phyloP scores from a whole-genome alignment of 1,140 invertebrate genomes.

The Cydia pomonella region DNA sequence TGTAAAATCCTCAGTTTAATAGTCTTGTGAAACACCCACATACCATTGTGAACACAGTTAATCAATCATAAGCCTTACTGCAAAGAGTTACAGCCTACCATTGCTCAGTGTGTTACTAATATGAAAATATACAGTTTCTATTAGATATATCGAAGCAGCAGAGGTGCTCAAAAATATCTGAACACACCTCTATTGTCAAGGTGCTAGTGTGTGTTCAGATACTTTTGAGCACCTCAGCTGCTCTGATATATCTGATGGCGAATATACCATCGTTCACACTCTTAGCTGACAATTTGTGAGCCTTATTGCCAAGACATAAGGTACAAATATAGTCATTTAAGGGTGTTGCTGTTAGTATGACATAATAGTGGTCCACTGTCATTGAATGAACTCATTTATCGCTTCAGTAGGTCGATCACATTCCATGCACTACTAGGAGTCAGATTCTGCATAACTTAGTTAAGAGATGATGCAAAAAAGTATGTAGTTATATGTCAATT shows the following conservation, averaged over 20 bases:
- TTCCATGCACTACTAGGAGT: neutral
- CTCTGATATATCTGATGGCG: too few species aligned
- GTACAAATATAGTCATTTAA: neutral
- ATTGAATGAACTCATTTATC: slow-evolving; percentile 24
- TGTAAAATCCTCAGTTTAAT: neutral
- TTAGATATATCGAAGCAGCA: too few species aligned
- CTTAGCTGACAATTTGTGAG: neutral
- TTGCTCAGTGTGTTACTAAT: neutral
- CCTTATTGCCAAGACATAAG: neutral
- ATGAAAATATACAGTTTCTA: too few species aligned
- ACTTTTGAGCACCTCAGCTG: too few species aligned
- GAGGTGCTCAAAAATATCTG: too few species aligned
- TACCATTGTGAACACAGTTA: neutral
- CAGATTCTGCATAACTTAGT: too few species aligned
- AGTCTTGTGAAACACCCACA: slow-evolving; percentile 3
- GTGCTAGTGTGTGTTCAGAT: too few species aligned
- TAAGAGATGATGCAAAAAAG: too few species aligned
- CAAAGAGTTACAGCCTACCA: neutral
- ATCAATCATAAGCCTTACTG: neutral
- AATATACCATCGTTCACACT: neutral
- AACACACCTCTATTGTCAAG: too few species aligned
- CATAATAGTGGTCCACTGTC: slow-evolving; percentile 17
- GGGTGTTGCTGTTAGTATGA: neutral
- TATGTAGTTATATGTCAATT: too few species aligned
- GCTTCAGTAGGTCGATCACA: slow-evolving; percentile 18